These are phyloP conservation scores for Apostichopus leukothele DNA, from an alignment of 53 echinoderm and acorn worm genomes.

Conservation along the genomic window DNA sequence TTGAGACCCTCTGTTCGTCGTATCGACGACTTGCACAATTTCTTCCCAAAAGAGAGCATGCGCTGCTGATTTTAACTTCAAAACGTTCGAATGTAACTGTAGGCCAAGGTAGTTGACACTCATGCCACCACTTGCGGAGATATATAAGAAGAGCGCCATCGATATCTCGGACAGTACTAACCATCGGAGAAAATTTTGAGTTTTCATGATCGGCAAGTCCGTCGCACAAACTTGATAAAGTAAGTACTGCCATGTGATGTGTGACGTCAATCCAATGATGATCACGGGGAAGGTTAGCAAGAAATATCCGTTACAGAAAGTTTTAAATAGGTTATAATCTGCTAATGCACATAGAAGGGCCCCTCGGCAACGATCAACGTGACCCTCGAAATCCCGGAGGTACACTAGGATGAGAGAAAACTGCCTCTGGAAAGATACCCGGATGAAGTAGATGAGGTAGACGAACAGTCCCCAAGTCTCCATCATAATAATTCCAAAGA, in stretches of 20 bases:
- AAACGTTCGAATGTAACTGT: not conserved
- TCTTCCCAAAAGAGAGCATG: not conserved
- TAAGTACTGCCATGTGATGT: not conserved
- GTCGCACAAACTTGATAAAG: not conserved
- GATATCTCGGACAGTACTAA: not conserved
- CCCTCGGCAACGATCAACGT: not conserved
- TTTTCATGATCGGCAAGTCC: not conserved
- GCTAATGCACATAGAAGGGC: not conserved
- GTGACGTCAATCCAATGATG: not conserved
- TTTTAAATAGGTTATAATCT: not conserved
- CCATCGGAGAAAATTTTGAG: not conserved
- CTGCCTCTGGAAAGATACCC: conserved; percentile 21
- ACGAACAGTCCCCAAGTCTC: conserved; percentile 12
- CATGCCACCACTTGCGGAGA: not conserved
- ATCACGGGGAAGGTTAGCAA: not conserved
- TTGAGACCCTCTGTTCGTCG: not conserved
- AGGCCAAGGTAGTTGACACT: not conserved
- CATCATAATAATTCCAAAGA: not conserved
- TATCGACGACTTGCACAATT: not conserved
- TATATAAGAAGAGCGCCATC: not conserved
- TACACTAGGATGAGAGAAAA: not conserved
- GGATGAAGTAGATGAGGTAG: not conserved
- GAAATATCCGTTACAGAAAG: not conserved
- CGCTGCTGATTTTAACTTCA: not conserved
- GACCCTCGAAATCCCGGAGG: not conserved